phyloP scores from a whole-genome alignment of 2,888 invertebrate species.

The Rosalia funebris region DNA sequence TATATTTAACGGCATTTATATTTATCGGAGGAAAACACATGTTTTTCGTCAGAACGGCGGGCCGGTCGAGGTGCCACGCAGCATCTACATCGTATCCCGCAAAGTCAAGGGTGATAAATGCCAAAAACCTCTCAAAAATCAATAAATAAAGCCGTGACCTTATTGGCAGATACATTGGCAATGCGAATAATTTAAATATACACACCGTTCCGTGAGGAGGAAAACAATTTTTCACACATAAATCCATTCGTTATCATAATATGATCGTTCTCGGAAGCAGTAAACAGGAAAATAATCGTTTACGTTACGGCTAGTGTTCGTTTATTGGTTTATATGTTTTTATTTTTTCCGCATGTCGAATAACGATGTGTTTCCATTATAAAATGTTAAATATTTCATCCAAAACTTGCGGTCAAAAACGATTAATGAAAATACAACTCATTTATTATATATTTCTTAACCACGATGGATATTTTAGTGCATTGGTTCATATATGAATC shows the following conservation, averaged over 20 bases:
- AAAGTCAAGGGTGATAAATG: conserved; percentile 20
- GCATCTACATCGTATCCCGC: too few species aligned
- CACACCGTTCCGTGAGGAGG: neutral
- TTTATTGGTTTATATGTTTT: neutral
- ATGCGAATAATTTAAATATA: neutral
- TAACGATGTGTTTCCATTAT: too few species aligned
- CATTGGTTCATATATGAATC: too few species aligned
- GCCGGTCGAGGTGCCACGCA: too few species aligned
- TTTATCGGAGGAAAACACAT: neutral
- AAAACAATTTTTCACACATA: too few species aligned
- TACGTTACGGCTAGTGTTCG: neutral
- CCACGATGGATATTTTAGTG: too few species aligned
- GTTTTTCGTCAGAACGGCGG: neutral
- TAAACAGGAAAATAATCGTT: conserved; percentile 3
- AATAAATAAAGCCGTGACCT: conserved; percentile 25
- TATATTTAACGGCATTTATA: neutral
- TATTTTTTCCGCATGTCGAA: neutral
- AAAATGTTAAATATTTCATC: too few species aligned
- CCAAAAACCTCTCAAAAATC: conserved; percentile 18
- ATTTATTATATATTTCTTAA: too few species aligned
- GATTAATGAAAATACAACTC: too few species aligned
- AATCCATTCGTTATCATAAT: neutral
- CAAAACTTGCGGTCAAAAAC: too few species aligned
- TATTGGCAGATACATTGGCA: conserved; percentile 10
- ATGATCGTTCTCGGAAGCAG: neutral